Evolutionary conservation across 2,797 vertebrate genomes (phyloP).

Genomic region (Erpetoichthys calabaricus): DNA sequence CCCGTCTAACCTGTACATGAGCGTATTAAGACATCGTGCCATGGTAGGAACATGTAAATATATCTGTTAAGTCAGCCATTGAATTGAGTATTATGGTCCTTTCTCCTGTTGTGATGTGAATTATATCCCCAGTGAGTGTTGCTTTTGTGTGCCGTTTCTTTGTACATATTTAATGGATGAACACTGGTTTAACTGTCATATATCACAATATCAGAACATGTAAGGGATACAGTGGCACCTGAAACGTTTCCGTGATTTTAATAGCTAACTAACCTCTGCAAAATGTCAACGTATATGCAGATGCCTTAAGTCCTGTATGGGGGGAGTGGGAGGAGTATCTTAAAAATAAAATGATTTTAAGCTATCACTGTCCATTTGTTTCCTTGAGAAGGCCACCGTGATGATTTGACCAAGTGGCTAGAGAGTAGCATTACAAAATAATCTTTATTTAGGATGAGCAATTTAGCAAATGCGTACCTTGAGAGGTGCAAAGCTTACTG

Average conservation of each 20-base stretch:
- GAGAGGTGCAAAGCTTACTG: too few relatives aligned
- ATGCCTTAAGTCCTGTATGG: constrained; percentile 71
- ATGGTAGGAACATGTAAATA: constrained; percentile 60
- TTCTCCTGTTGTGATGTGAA: constrained; percentile 57
- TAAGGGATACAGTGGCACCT: constrained; percentile 45
- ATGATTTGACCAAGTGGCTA: too few relatives aligned
- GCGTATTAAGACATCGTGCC: constrained; percentile 37
- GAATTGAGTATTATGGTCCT: constrained; percentile 42
- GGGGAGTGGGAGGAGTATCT: constrained; percentile 41
- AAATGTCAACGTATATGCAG: constrained; percentile 48
- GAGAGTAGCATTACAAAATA: too few relatives aligned
- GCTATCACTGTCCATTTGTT: constrained; percentile 27
- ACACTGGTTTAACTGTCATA: constrained; percentile 65
- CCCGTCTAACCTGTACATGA: constrained; percentile 45
- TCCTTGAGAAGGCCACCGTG: too few relatives aligned
- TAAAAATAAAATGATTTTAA: constrained; percentile 76
- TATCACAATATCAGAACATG: constrained; percentile 57
- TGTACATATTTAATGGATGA: constrained; percentile 82
- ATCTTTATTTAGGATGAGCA: too few relatives aligned
- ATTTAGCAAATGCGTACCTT: too few relatives aligned
- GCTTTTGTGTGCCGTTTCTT: constrained; percentile 58
- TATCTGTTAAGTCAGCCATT: constrained; percentile 36
- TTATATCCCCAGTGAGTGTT: constrained; percentile 55
- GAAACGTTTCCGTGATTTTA: constrained; percentile 16
- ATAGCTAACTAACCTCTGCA: constrained; percentile 47